A percentile compares a stretch with the other conserved stretches of the same genome.
These are phyloP conservation scores for Julus scandinavius DNA, from an alignment of 2,888 invertebrate species.

Conservation along the genomic window DNA sequence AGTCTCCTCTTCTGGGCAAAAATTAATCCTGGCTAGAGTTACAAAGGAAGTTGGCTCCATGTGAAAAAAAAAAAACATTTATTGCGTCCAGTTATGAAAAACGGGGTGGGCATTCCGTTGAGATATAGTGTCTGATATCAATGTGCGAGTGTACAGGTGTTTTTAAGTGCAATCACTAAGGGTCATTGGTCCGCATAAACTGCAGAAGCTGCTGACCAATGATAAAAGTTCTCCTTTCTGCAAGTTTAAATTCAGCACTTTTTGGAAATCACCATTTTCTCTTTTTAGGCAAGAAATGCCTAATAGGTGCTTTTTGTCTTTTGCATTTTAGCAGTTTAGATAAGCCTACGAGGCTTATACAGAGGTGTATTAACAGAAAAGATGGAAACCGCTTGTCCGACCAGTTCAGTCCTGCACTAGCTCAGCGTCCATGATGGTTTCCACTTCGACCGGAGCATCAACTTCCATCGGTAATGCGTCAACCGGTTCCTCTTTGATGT, in stretches of 20 bases:
- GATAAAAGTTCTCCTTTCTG: background rate
- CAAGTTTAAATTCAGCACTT: background rate
- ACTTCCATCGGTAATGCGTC: background rate
- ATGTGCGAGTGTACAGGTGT: background rate
- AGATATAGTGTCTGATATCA: background rate
- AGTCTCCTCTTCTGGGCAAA: background rate
- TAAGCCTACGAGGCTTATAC: background rate
- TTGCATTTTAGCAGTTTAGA: background rate
- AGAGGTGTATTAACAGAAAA: background rate
- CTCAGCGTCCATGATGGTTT: background rate
- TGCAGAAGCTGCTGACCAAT: background rate
- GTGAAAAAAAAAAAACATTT: background rate
- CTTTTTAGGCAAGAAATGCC: background rate
- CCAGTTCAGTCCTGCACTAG: background rate
- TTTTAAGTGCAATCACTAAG: background rate
- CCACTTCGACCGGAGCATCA: background rate
- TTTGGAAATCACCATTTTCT: background rate
- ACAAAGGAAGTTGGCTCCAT: background rate
- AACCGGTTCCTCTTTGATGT: conserved; percentile 6
- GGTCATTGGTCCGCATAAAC: background rate
- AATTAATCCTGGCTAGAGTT: background rate
- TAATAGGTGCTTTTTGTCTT: background rate
- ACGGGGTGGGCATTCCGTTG: background rate
- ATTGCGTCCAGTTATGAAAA: background rate
- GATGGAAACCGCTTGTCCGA: background rate